Evolutionary conservation across 2,797 vertebrate genomes (phyloP).

Genomic region (Enteromius mattozi): DNA sequence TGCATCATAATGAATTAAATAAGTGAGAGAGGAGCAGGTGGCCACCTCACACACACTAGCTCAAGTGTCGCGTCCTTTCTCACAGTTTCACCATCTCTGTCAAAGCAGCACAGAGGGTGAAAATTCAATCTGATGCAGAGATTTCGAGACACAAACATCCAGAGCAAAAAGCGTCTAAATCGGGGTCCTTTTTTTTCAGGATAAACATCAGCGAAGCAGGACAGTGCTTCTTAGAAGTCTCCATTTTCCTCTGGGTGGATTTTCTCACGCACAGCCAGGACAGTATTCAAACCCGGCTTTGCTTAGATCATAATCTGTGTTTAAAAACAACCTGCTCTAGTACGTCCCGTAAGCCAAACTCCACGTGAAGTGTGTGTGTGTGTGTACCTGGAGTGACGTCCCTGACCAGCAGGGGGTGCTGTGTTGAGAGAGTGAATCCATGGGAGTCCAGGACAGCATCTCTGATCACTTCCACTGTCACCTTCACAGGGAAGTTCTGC

Average conservation of each 20-base stretch:
- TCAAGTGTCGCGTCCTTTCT: background rate
- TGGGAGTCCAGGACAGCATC: conserved; percentile 87
- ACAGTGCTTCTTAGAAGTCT: background rate
- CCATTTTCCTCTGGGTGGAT: background rate
- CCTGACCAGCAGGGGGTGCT: conserved; percentile 88
- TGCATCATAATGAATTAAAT: conserved; percentile 47
- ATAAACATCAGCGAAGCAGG: background rate
- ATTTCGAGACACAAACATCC: background rate
- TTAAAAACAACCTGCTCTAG: conserved; percentile 14
- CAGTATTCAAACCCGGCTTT: background rate
- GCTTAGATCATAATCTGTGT: conserved; percentile 30
- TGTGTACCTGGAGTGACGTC: conserved; percentile 87
- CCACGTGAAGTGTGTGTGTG: background rate
- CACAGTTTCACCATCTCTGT: conserved; percentile 15
- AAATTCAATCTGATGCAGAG: background rate
- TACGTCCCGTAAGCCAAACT: background rate
- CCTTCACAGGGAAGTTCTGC: conserved; percentile 80
- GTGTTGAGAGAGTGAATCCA: conserved; percentile 88
- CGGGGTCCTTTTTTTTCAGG: background rate
- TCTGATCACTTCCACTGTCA: conserved; percentile 87
- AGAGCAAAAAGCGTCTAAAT: background rate
- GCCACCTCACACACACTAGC: conserved; percentile 1
- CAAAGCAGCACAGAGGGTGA: background rate
- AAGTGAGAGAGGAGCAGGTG: conserved; percentile 44
- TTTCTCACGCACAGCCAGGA: background rate